phyloP scores from a whole-genome alignment of 2,797 vertebrate genomes.

The Melanotaenia parkinsoni region DNA sequence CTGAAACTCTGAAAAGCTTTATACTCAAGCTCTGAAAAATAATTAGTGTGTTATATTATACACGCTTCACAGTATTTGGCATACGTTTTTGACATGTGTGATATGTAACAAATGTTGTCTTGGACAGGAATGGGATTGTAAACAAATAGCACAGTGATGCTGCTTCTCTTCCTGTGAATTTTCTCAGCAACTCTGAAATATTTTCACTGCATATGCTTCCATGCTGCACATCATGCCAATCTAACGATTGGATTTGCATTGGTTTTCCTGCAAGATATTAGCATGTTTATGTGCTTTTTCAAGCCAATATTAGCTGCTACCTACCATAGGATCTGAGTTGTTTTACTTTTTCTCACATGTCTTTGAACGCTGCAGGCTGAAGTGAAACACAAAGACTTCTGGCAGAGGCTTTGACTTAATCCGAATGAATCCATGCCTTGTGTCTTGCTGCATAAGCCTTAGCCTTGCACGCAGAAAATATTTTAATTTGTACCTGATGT shows the following conservation, averaged over 20 bases:
- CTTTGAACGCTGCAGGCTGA: slow-evolving; percentile 40
- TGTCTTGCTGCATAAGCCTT: slow-evolving; percentile 46
- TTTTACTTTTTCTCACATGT: slow-evolving; percentile 49
- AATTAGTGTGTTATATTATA: slow-evolving; percentile 29
- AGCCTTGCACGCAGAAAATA: slow-evolving; percentile 30
- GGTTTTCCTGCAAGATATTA: slow-evolving; percentile 9
- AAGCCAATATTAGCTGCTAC: slow-evolving; percentile 5
- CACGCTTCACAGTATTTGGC: slow-evolving; percentile 19
- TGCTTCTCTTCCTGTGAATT: not conserved
- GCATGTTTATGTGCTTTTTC: slow-evolving; percentile 23
- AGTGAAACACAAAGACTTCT: slow-evolving; percentile 51
- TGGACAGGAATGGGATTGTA: not conserved
- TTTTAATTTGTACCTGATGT: not conserved
- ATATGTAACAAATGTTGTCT: slow-evolving; percentile 3
- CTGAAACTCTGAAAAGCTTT: slow-evolving; percentile 28
- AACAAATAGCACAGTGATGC: slow-evolving; percentile 14
- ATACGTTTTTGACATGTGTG: not conserved
- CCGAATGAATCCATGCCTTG: slow-evolving; percentile 53
- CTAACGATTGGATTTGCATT: slow-evolving; percentile 2
- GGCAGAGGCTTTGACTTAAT: slow-evolving; percentile 33
- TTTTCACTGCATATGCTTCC: slow-evolving; percentile 15
- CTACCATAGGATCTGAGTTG: slow-evolving; percentile 13
- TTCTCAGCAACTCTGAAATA: not conserved
- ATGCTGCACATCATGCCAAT: slow-evolving; percentile 1
- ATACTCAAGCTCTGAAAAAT: slow-evolving; percentile 28